A percentile compares a stretch with the other conserved stretches of the same genome.
These are phyloP conservation scores for Elgaria multicarinata DNA, from an alignment of 2,113 vertebrate species.

Conservation along the genomic window DNA sequence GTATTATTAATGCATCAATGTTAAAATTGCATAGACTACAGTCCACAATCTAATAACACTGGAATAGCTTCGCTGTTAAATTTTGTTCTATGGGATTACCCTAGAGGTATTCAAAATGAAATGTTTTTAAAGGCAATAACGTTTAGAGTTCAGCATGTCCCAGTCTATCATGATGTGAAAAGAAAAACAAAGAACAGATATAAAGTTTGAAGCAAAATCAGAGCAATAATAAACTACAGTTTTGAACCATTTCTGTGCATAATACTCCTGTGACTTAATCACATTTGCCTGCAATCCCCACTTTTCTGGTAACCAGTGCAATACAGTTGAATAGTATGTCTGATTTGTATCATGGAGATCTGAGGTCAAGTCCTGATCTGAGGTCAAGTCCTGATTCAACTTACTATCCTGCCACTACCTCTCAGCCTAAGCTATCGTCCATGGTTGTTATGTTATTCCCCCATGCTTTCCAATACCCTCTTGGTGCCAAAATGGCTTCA, in stretches of 20 bases:
- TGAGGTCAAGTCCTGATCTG: not conserved
- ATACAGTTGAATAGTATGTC: no score
- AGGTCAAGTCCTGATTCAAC: not conserved
- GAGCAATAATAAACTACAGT: not conserved
- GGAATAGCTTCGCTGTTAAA: not conserved
- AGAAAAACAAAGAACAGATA: not conserved
- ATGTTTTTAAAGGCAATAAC: not conserved
- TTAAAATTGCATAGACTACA: not conserved
- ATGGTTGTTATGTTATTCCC: not conserved
- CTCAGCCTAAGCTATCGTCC: not conserved
- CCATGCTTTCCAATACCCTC: no score
- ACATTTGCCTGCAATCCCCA: not conserved
- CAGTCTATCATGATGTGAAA: not conserved
- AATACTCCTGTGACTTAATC: not conserved
- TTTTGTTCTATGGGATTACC: not conserved
- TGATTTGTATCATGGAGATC: not conserved
- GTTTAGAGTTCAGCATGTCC: not conserved
- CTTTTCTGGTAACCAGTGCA: not conserved
- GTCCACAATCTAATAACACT: not conserved
- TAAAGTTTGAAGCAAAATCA: not conserved
- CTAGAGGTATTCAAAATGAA: not conserved
- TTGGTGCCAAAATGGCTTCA: no score
- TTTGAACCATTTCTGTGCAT: not conserved
- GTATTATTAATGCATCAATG: not conserved
- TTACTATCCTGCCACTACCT: not conserved